Evolutionary conservation across 2,888 invertebrate species (phyloP), one percentile per base, ranked within the genome.

Genomic region (Lucinisca nassula): DNA sequence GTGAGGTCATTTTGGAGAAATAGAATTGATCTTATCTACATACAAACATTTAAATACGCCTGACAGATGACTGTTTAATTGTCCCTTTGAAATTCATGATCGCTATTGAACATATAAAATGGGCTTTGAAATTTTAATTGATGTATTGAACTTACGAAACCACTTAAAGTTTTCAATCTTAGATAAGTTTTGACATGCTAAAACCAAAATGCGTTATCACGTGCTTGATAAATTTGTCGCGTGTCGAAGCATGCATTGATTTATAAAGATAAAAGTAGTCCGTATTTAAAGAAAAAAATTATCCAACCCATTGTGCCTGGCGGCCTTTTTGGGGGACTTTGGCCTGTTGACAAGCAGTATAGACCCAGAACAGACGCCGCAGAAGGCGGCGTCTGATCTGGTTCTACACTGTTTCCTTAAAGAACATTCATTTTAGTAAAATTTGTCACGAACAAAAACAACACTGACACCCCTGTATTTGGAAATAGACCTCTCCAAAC

Each of bases 231-330:
- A 67, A 4, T 3, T 17, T 21, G 38, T 75, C 85, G 85, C 85
- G 85, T 82, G 85, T 78, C 37, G 17, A 4, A 49, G 82, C 85
- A 79, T 45, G 84, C 80, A n/a, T n/a, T n/a, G n/a, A n/a, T n/a
- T n/a, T n/a, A n/a, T n/a, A n/a, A n/a, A n/a, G n/a, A n/a, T n/a
- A n/a, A n/a, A n/a, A n/a, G n/a, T n/a, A n/a, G n/a, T n/a, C n/a
- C n/a, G n/a, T n/a, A n/a, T n/a, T n/a, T n/a, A n/a, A n/a, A n/a
- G n/a, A n/a, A n/a, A n/a, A n/a, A n/a, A n/a, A n/a, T n/a, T n/a
- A n/a, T n/a, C n/a, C n/a, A n/a, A n/a, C n/a, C n/a, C n/a, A n/a
- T n/a, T n/a, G 78, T 82, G 72, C 67, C 75, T 80, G 72, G n/a
- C 58, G 6, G 10, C 8, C 6, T 51, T 51, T 51, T 6, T 21